Evolutionary conservation across 2,797 vertebrate genomes (phyloP), one percentile per base, ranked within the genome.

Genomic region (Girardinus metallicus): DNA sequence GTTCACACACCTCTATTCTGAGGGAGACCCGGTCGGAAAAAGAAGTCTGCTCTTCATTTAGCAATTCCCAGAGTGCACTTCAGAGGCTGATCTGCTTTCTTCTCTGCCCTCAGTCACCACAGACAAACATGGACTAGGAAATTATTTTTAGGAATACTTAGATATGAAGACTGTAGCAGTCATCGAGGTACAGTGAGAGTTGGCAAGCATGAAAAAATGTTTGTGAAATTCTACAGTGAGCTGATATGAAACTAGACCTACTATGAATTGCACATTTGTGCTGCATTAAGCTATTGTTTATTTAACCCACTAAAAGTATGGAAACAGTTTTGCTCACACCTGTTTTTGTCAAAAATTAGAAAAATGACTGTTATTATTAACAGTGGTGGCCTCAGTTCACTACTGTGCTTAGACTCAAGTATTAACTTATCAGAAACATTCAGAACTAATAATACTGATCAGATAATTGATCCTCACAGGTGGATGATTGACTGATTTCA

Each of bases 1-100:
- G 89, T 90, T 91, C 92, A 88, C 91, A 86, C 85, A 87, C 85
- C 75, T 55, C 77, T 76, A 76, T 75, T 83, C 66, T 80, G 80
- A 84, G 74, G 79, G 85, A 82, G 77, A 74, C 66, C 77, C 80
- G 43, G 83, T 79, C 77, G 85, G 78, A 80, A 92, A 85, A 93
- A 88, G 76, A 91, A 75, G 81, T 85, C 82, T 82, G 86, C 78
- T 81, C 55, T 76, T 73, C 80, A 85, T 80, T 73, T 78, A 88
- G 80, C 76, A 89, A 80, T 80, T 51, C 79, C 82, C 74, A 72
- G 81, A 75, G 81, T 66, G 81, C 60, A 79, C 76, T 82, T 82
- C 64, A 86, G 44, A 79, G 75, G 41, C 11, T n/a, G 46, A 77
- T 70, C 64, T 57, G 76, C 77, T 83, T 71, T 75, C 41, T 75